A percentile compares a stretch with the other conserved stretches of the same genome.
Evolutionary conservation across 2,113 vertebrate genomes (phyloP).

Genomic region (Clarias magur): DNA sequence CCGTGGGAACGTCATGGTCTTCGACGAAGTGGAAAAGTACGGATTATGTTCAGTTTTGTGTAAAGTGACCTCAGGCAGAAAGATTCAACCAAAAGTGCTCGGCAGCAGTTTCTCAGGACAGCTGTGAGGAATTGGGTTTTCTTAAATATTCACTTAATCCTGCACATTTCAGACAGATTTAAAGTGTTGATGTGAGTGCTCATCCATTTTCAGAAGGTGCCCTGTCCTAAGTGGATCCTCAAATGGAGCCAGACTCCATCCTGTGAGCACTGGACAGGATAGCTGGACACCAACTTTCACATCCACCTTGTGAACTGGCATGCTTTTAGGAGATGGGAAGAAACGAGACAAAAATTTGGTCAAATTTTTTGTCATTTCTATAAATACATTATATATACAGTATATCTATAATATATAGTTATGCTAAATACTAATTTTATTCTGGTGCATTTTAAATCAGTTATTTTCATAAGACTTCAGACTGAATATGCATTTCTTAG

Average conservation of each 20-base stretch:
- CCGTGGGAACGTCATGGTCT: too few relatives aligned
- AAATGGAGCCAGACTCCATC: background rate
- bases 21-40: too few relatives aligned
- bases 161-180: conserved; percentile 13
- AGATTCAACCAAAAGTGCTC: background rate
- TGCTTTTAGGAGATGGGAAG: conserved; percentile 11
- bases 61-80: background rate
- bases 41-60: background rate
- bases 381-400: too few relatives aligned
- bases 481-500: background rate
- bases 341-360: conserved; percentile 45
- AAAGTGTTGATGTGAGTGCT: conserved; percentile 38
- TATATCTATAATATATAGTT: too few relatives aligned
- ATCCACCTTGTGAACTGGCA: background rate
- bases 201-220: background rate
- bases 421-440: too few relatives aligned
- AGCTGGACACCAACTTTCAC: background rate
- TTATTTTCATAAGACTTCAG: background rate
- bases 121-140: background rate
- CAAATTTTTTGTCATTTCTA: too few relatives aligned
- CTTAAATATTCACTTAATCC: conserved; percentile 2
- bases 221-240: background rate
- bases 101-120: background rate
- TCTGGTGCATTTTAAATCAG: background rate
- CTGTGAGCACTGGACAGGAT: background rate